Evolutionary conservation across 2,888 invertebrate species (phyloP), one percentile per base, ranked within the genome.

Genomic region (Aspidapion aeneum): DNA sequence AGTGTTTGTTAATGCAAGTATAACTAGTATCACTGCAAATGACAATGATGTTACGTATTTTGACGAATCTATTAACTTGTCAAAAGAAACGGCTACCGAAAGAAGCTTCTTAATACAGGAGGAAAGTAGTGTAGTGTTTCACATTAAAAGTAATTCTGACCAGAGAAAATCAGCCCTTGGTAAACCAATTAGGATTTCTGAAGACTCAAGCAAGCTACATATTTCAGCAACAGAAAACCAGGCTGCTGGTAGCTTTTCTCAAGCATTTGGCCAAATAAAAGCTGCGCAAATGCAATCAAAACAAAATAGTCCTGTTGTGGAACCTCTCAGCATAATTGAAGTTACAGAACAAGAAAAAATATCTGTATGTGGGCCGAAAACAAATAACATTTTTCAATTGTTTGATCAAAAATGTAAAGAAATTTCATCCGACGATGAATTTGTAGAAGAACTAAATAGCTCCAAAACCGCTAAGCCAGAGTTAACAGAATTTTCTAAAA

Each of bases 361-460:
- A 3, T 35, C 35, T 35, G n/a, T n/a, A n/a, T n/a, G n/a, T n/a
- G n/a, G n/a, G n/a, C n/a, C n/a, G n/a, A 35, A 35, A 35, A 35
- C 12, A 3, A 35, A 35, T 35, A 12, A 3, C 3, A n/a, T n/a
- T n/a, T n/a, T n/a, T n/a, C n/a, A n/a, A n/a, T n/a, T n/a, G n/a
- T n/a, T n/a, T n/a, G n/a, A n/a, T n/a, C n/a, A n/a, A n/a, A n/a
- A n/a, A n/a, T n/a, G n/a, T n/a, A n/a, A n/a, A n/a, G 35, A 35
- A 12, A 12, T 7, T 2, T 67, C 69, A 1, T 67, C 69, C 49
- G 67, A 69, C 17, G 66, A 64, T 21, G 50, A 16, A 20, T 18
- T 35, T 9, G 9, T 20, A 56, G 56, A 18, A 19, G 56, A 18
- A 18, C 3, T 7, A 3, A 48, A 48, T 17, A 22, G 35, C 17